Percentiles rank a stretch among this genome's conserved stretches.
Evolutionary conservation across 37 sponge, comb jelly and placozoan species (phyloP).

Genomic region (Haliclona indistincta): DNA sequence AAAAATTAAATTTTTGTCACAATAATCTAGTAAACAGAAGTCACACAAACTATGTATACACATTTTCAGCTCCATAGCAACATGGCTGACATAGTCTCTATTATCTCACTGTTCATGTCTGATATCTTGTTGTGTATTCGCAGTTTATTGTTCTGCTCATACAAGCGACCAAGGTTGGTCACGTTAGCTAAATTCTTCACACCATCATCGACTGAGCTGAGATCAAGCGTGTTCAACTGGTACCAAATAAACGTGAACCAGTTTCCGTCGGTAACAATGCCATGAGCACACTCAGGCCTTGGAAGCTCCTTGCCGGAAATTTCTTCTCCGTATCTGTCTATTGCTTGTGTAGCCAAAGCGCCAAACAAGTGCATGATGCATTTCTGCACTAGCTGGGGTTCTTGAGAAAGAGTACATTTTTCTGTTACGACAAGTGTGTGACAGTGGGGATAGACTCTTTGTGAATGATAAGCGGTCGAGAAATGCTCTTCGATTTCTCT

Average conservation of each 20-base stretch:
- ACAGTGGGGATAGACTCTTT: constrained; percentile 44
- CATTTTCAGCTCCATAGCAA: constrained; percentile 2
- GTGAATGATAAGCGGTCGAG: too few relatives aligned
- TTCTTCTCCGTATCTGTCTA: constrained; percentile 16
- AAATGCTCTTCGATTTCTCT: too few relatives aligned
- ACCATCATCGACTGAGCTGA: constrained; percentile 20
- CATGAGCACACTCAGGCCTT: constrained; percentile 68
- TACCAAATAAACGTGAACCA: constrained; percentile 73
- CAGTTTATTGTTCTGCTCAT: constrained; percentile 18
- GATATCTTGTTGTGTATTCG: neutral
- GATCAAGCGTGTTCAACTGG: constrained; percentile 73
- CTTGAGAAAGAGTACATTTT: too few relatives aligned
- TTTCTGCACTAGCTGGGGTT: constrained; percentile 57
- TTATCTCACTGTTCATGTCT: constrained; percentile 41
- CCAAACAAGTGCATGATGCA: constrained; percentile 38
- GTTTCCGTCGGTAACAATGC: constrained; percentile 70
- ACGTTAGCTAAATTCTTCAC: constrained; percentile 63
- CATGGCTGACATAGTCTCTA: constrained; percentile 30
- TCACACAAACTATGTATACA: too few relatives aligned
- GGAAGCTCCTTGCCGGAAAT: constrained; percentile 35
- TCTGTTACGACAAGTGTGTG: constrained; percentile 60
- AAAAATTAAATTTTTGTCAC: too few relatives aligned
- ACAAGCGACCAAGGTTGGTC: constrained; percentile 34
- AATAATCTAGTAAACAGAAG: too few relatives aligned
- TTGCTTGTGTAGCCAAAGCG: constrained; percentile 42